Base-by-base conservation (phyloP, 2,888 invertebrate genomes). In the Drosophila sordidula region DNA sequence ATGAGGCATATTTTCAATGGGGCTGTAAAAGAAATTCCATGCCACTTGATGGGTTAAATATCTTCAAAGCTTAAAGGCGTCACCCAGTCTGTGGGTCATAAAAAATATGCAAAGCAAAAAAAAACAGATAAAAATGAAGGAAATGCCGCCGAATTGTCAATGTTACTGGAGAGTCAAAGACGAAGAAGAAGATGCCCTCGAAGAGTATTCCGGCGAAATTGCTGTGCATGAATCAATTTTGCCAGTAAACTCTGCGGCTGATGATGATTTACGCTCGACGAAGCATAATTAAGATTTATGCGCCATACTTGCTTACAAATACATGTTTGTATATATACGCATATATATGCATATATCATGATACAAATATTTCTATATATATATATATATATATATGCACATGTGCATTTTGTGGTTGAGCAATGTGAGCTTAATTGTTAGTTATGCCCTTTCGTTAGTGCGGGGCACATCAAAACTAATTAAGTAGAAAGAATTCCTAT, bases 251-350 rank as follows among this genome's bases (percentile, higher is more conserved):
- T 64, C 51, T 55, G 70, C n/a, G 62, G 51, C 76, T 87, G 89
- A 86, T 86, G 89, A 86, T 89, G 89, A 86, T 86, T 86, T 86
- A 89, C 87, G 86, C 86, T 87, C 76, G 67, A 69, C 83, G 86
- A 57, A 87, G 89, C 85, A 86, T 87, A 89, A 86, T 86, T 86
- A 89, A 86, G 88, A 89, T 86, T 86, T 86, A 86, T 86, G 76
- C 75, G 64, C 45, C 69, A 64, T 55, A 75, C 73, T 78, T 77
- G 68, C 78, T 59, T 45, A 54, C 75, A 72, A 76, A 62, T 76
- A 71, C 39, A 50, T 54, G 42, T n/a, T 29, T 52, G 26, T 14
- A 47, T 49, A 61, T 50, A 45, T 34, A 11, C 8, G 8, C 8
- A 26, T 26, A 8, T 32, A 32, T 32, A 32, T 32, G 11, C 11